Evolutionary conservation across 1,140 invertebrate genomes (phyloP), one percentile per base, ranked within the genome.

Genomic region (Papilio aristodemus): DNA sequence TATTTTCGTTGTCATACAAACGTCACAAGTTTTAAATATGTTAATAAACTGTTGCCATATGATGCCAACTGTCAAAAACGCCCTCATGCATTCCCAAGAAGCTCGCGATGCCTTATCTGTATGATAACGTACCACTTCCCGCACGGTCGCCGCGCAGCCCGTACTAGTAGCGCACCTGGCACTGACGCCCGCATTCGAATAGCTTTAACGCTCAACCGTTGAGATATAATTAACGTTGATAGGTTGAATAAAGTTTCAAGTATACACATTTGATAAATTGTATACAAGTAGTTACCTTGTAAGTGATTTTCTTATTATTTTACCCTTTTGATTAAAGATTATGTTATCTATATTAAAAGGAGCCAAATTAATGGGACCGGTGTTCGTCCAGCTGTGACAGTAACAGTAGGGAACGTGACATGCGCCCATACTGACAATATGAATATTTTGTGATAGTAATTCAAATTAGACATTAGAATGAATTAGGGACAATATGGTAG

Each of bases 341-440:
- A 10, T 1, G 43, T 50, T 62, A 0, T 38, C 36, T 13, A 38
- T 10, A 13, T 11, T 36, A 11, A 59, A 59, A 9, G n/a, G 11
- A 37, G 6, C 8, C 22, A 62, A 66, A 10, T 9, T 4, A 7
- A 13, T 11, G 5, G 11, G 13, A 46, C 4, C 14, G 4, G 3
- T 11, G 17, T 4, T 50, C 39, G 32, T 36, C 70, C 38, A 58
- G 63, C 60, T 64, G 60, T 64, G 50, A 57, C 50, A 50, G 36
- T 68, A 66, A 72, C 71, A 50, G 50, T 69, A 60, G 41, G 27
- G 37, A 38, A 43, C 38, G 67, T 39, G 39, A 25, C 19, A 46
- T 25, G 43, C 46, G 14, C 19, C 62, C 25, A 5, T 17, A 14
- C 39, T 58, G 27, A 59, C 50, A 43, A 36, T 43, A 17, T 32